Evolutionary conservation across 2,113 vertebrate species (phyloP), one percentile per base, ranked within the genome.

Genomic region (Pterocles gutturalis): DNA sequence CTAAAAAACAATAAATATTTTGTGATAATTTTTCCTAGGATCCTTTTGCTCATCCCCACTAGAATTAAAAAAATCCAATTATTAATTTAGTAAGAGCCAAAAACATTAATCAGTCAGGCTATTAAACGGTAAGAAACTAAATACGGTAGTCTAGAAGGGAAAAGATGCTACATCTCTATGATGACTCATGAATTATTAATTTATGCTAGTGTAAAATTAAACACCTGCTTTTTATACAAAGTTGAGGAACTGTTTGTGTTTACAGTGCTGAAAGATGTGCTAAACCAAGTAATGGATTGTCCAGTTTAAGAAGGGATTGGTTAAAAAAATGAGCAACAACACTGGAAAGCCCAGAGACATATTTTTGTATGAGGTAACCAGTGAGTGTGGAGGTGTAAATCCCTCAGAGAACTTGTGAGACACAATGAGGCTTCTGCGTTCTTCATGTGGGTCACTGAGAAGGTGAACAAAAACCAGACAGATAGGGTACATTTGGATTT

Each of bases 191-290:
- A 88, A 51, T 82, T n/a, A 85, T 94, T 87, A 5, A 87, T 97
- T 81, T 70, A n/a, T 75, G 48, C 71, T 72, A 36, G 85, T 69
- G 85, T 83, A 90, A 93, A 95, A 88, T 87, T 83, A 79, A 90
- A 80, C 78, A 79, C 81, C 69, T 78, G 24, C 69, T 64, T 83
- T 65, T 67, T 86, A 53, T 43, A 81, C 15, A 25, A 66, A 70
- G 28, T 25, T 87, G 66, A 83, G 45, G 69, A 73, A 71, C 13
- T 64, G 33, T 86, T 94, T 95, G 66, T 87, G 51, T 93, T 95
- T 95, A 76, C 66, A 65, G 0, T 49, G 34, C 41, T 57, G 71
- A 77, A 87, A 36, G 82, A 91, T 48, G 48, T 71, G 77, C 57
- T 89, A 91, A 94, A 78, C 34, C 41, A 87, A 91, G 41, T 41